A percentile compares a stretch with the other conserved stretches of the same genome.
These are phyloP conservation scores for Fragum sueziense DNA, from an alignment of 2,888 invertebrate species.

Conservation along the genomic window DNA sequence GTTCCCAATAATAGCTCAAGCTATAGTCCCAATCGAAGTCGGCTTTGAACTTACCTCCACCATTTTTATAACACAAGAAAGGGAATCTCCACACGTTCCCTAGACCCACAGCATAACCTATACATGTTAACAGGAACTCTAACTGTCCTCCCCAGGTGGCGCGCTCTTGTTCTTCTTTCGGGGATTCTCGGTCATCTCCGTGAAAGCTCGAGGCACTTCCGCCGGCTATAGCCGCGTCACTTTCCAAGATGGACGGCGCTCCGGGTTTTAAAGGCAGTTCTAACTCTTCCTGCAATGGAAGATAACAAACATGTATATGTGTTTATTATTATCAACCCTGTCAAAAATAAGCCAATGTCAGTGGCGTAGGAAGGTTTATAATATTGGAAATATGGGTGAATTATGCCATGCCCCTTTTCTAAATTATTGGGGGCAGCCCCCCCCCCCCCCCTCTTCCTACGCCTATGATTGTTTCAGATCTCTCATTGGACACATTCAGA, in stretches of 20 bases:
- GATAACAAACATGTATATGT: too few species aligned
- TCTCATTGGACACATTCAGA: too few species aligned
- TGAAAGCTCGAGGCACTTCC: conserved; percentile 17
- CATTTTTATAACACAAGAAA: conserved; percentile 60
- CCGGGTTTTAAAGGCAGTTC: conserved; percentile 51
- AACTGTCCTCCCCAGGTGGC: conserved; percentile 60
- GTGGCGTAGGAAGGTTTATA: too few species aligned
- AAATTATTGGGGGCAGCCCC: too few species aligned
- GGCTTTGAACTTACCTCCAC: conserved; percentile 54
- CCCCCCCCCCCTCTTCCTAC: too few species aligned
- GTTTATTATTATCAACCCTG: too few species aligned
- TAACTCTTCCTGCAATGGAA: conserved; percentile 56
- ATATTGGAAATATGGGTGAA: neutral
- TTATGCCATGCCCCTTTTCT: neutral
- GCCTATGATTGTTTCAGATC: too few species aligned
- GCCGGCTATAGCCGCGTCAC: conserved; percentile 24
- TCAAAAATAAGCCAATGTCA: too few species aligned
- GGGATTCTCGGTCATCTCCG: conserved; percentile 13
- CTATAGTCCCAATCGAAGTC: too few species aligned
- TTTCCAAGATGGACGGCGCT: conserved; percentile 41
- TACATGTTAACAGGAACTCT: conserved; percentile 58
- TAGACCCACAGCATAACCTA: conserved; percentile 56
- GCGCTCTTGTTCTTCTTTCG: conserved; percentile 42
- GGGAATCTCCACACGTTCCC: conserved; percentile 61
- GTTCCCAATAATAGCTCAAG: too few species aligned